phyloP scores from a whole-genome alignment of 2,113 vertebrate genomes.

The Sinocyclocheilus maitianheensis region DNA sequence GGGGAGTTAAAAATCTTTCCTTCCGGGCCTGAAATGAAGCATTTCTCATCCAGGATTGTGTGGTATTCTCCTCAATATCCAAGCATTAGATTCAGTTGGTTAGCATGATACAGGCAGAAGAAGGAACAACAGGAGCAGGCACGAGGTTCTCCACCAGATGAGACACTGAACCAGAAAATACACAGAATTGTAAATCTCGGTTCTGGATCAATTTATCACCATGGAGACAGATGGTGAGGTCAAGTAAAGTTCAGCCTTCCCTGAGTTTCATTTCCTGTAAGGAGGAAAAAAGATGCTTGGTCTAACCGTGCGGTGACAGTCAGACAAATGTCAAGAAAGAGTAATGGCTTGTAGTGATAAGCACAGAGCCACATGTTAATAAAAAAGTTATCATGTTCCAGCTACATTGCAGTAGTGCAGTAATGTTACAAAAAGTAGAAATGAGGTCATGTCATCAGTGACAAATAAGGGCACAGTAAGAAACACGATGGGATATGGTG shows the following conservation, averaged over 20 bases:
- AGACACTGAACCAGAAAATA: background rate
- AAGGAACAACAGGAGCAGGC: background rate
- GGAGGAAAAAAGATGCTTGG: constrained; percentile 20
- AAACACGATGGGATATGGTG: background rate
- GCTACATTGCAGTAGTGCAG: background rate
- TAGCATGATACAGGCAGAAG: background rate
- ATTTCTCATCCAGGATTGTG: background rate
- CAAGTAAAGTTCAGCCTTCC: constrained; percentile 48
- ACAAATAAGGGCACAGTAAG: background rate
- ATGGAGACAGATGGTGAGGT: constrained; percentile 48
- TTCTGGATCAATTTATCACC: constrained; percentile 39
- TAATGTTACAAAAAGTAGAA: background rate
- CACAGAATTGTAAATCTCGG: background rate
- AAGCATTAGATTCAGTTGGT: background rate
- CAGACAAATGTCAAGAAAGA: constrained; percentile 26
- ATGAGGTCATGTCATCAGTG: background rate
- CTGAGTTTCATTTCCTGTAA: constrained; percentile 46
- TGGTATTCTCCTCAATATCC: background rate
- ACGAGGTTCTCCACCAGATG: background rate
- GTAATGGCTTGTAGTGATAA: constrained; percentile 6
- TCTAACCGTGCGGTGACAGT: constrained; percentile 1
- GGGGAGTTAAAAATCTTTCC: background rate
- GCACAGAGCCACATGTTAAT: background rate
- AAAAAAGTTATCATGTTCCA: background rate
- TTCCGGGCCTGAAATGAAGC: background rate